Percentiles rank a stretch among this genome's conserved stretches.
Conservation (phyloP, 2,797 vertebrate genomes). For the Paguma larvata region DNA sequence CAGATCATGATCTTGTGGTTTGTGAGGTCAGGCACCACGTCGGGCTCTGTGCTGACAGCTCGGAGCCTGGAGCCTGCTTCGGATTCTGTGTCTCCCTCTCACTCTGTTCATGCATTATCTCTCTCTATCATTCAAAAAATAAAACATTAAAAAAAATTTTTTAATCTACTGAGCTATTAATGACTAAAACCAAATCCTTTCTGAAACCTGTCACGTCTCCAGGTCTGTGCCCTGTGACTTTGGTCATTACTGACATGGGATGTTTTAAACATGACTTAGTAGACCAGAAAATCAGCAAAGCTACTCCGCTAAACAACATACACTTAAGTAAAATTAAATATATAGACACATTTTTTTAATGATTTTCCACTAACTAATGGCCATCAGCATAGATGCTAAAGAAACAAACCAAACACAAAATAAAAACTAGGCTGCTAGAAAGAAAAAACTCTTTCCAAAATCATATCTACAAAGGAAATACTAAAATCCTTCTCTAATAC, state of each 20-base stretch:
- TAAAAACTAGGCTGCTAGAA: constrained; percentile 10
- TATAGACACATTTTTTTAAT: not conserved
- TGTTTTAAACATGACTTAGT: not conserved
- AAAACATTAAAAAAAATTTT: no score
- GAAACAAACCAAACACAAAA: not conserved
- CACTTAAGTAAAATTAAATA: constrained; percentile 6
- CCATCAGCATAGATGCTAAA: not conserved
- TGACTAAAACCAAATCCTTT: not conserved
- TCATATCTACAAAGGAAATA: not conserved
- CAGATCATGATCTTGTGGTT: no score
- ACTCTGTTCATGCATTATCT: no score
- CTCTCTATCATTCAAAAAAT: no score
- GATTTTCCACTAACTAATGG: not conserved
- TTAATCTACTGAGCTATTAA: not conserved
- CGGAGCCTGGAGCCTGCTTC: no score
- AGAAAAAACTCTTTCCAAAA: not conserved
- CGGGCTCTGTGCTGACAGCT: no score
- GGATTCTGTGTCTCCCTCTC: no score
- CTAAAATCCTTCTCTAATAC: not conserved
- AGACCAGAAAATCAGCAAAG: not conserved
- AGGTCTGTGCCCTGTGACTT: not conserved
- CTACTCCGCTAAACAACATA: not conserved
- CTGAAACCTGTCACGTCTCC: not conserved
- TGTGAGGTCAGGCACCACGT: no score
- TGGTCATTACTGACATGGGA: not conserved